Conservation (phyloP, 2,797 vertebrate species). For the Amazona finschi region DNA sequence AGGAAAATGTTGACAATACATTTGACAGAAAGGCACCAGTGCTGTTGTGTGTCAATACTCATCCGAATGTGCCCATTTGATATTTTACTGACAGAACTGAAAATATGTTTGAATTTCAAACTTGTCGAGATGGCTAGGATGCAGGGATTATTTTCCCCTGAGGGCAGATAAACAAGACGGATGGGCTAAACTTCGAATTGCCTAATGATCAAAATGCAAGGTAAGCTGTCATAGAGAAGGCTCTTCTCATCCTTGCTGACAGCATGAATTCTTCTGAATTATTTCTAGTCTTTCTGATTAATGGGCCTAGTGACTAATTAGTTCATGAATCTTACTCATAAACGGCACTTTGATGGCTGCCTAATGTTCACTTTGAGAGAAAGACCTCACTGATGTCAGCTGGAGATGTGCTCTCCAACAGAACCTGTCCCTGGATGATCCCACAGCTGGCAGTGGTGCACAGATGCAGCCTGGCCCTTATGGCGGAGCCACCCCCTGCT, state of each 20-base stretch:
- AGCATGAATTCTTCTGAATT: conserved; percentile 54
- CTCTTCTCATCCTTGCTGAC: conserved; percentile 60
- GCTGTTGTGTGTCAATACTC: conserved; percentile 45
- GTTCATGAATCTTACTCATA: conserved; percentile 34
- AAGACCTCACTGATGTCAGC: neutral
- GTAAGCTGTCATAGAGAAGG: conserved; percentile 58
- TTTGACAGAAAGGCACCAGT: neutral
- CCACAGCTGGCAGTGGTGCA: neutral
- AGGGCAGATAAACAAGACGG: conserved; percentile 71
- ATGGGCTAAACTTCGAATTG: conserved; percentile 58
- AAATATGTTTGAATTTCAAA: conserved; percentile 72
- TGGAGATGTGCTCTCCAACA: neutral
- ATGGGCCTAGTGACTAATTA: conserved; percentile 50
- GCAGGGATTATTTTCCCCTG: conserved; percentile 65
- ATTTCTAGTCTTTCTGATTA: conserved; percentile 53
- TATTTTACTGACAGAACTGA: conserved; percentile 65
- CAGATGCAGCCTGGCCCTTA: neutral
- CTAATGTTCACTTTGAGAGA: conserved; percentile 10
- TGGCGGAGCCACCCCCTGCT: accelerated
- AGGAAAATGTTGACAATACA: conserved; percentile 26
- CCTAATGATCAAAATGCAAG: conserved; percentile 71
- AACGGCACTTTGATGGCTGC: conserved; percentile 22
- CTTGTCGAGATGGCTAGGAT: conserved; percentile 59
- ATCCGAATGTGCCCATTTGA: conserved; percentile 56
- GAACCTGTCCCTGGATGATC: neutral